Conservation (phyloP, 2,113 vertebrate genomes). For the Nansenia antarctica region DNA sequence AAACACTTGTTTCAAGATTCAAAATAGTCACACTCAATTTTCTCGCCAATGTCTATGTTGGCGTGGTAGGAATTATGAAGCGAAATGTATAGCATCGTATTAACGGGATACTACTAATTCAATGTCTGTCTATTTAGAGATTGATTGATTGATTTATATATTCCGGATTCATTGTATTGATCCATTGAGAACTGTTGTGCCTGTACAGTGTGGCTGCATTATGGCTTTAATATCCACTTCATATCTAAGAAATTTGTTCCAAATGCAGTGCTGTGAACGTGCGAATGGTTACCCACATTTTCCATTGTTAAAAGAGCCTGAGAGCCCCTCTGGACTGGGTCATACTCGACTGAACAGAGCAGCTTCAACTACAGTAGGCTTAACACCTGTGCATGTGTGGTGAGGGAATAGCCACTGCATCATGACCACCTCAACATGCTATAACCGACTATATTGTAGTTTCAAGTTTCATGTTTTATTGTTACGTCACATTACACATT, state of each 20-base stretch:
- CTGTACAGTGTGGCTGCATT: background rate
- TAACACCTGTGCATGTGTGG: constrained; percentile 21
- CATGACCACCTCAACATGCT: constrained; percentile 9
- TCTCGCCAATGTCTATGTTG: background rate
- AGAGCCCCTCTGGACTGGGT: constrained; percentile 1
- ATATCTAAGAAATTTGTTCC: background rate
- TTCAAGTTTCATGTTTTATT: too few species aligned
- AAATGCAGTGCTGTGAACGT: background rate
- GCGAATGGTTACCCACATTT: constrained; percentile 25
- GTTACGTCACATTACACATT: too few species aligned
- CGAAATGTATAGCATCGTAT: too few species aligned
- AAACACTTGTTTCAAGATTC: background rate
- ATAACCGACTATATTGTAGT: constrained; percentile 17
- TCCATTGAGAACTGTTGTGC: too few species aligned
- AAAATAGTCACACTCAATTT: background rate
- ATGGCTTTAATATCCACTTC: background rate
- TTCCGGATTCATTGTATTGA: too few species aligned
- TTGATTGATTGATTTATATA: too few species aligned
- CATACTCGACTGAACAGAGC: constrained; percentile 22
- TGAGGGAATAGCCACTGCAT: constrained; percentile 21
- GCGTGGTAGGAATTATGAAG: background rate
- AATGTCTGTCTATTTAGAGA: background rate
- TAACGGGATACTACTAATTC: background rate
- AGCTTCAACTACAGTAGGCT: constrained; percentile 34
- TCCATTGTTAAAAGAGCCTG: constrained; percentile 34